phyloP scores from a whole-genome alignment of 2,113 vertebrate genomes.

The Trogon surrucura region DNA sequence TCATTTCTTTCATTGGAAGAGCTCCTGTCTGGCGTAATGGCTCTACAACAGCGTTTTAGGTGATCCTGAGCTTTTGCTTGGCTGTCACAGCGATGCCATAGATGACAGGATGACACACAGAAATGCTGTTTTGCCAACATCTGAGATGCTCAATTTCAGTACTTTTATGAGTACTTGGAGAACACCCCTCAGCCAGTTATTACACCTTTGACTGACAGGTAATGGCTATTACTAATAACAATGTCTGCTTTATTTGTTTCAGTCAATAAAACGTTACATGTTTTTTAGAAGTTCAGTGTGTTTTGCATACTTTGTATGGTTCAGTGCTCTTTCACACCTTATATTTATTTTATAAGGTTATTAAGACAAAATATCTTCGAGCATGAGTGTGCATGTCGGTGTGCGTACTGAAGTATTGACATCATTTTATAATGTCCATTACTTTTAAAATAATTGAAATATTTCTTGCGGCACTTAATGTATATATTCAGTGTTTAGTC shows the following conservation, averaged over 20 bases:
- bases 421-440: not conserved
- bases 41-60: conserved; percentile 54
- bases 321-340: not conserved
- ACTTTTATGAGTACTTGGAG: conserved; percentile 86
- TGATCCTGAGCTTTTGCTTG: conserved; percentile 79
- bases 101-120: conserved; percentile 74
- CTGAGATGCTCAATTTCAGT: conserved; percentile 83
- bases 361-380: not conserved
- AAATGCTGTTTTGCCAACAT: conserved; percentile 79
- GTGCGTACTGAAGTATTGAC: not conserved
- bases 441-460: not conserved
- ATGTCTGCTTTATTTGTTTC: not conserved
- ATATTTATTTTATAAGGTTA: not conserved
- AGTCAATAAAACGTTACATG: not conserved
- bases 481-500: not conserved
- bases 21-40: not conserved
- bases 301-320: not conserved
- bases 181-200: conserved; percentile 83
- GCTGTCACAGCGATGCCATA: conserved; percentile 81
- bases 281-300: not conserved
- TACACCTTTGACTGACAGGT: conserved; percentile 86
- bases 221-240: conserved; percentile 5
- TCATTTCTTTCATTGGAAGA: not conserved
- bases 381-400: not conserved
- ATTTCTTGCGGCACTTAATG: not conserved